Evolutionary conservation across 2,888 invertebrate genomes (phyloP).

Genomic region (Drosophila meridiana): DNA sequence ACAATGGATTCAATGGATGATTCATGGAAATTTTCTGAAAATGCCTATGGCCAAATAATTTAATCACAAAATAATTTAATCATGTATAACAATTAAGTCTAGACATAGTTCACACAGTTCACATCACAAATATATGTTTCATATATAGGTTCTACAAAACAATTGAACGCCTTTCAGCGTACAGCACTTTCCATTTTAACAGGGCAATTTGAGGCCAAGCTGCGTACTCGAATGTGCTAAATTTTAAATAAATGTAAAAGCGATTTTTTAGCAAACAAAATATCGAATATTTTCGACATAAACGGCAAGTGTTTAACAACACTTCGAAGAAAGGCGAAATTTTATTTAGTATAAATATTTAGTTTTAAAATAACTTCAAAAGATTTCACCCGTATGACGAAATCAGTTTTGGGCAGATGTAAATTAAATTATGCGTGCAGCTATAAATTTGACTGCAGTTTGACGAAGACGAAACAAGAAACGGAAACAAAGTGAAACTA

Average conservation of each 20-base stretch:
- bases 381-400: slow-evolving; percentile 42
- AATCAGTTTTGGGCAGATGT: slow-evolving; percentile 28
- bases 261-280: slow-evolving; percentile 14
- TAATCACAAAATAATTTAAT: background rate
- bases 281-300: slow-evolving; percentile 10
- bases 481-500: slow-evolving; percentile 56
- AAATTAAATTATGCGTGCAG: slow-evolving; percentile 40
- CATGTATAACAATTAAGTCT: slow-evolving; percentile 16
- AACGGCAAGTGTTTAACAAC: slow-evolving; percentile 45
- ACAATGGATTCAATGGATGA: slow-evolving; percentile 27
- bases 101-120: slow-evolving; percentile 8
- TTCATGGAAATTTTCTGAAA: slow-evolving; percentile 24
- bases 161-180: slow-evolving; percentile 7
- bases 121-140: background rate
- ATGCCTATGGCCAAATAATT: background rate
- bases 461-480: slow-evolving; percentile 4
- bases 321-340: slow-evolving; percentile 53
- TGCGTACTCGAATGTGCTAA: slow-evolving; percentile 39
- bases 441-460: slow-evolving; percentile 41
- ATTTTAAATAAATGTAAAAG: slow-evolving; percentile 41
- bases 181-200: slow-evolving; percentile 54
- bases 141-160: background rate
- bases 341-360: slow-evolving; percentile 30
- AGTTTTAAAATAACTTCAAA: slow-evolving; percentile 9
- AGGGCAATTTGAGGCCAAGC: slow-evolving; percentile 13